Conservation (phyloP, 2,888 invertebrate genomes). For the Psylliodes chrysocephalus region DNA sequence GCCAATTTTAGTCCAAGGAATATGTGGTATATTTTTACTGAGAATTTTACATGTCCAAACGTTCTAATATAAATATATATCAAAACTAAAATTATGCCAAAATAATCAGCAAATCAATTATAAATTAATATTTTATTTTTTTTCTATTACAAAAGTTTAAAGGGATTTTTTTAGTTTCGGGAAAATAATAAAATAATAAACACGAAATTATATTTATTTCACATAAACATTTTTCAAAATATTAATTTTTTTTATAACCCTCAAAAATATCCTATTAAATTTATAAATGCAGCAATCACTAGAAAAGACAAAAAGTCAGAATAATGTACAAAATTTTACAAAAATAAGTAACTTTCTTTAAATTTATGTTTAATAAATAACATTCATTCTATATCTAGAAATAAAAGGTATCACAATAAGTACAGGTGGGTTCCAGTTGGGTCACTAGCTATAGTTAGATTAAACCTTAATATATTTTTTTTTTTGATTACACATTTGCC, state of each 20-base stretch:
- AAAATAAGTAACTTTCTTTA: conserved; percentile 41
- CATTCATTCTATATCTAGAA: conserved; percentile 30
- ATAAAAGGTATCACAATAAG: conserved; percentile 50
- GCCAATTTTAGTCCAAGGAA: no score
- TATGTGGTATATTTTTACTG: no score
- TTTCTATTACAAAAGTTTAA: no score
- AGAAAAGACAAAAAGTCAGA: conserved; percentile 16
- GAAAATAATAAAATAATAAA: not conserved
- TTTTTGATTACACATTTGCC: no score
- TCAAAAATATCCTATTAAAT: conserved; percentile 16
- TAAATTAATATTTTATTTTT: no score
- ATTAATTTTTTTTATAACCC: not conserved
- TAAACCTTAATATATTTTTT: no score
- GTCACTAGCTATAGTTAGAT: conserved; percentile 8
- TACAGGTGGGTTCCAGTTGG: conserved; percentile 45
- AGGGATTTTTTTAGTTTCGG: no score
- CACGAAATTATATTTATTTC: conserved; percentile 22
- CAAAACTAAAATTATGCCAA: no score
- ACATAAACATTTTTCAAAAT: conserved; percentile 23
- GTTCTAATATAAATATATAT: no score
- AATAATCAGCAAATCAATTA: no score
- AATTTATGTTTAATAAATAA: conserved; percentile 37
- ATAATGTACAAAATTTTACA: conserved; percentile 43
- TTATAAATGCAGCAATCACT: conserved; percentile 20
- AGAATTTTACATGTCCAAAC: no score